Percentiles rank a stretch among this genome's conserved stretches.
Evolutionary conservation across 2,888 invertebrate species (phyloP).

Genomic region (Ceramica pisi): DNA sequence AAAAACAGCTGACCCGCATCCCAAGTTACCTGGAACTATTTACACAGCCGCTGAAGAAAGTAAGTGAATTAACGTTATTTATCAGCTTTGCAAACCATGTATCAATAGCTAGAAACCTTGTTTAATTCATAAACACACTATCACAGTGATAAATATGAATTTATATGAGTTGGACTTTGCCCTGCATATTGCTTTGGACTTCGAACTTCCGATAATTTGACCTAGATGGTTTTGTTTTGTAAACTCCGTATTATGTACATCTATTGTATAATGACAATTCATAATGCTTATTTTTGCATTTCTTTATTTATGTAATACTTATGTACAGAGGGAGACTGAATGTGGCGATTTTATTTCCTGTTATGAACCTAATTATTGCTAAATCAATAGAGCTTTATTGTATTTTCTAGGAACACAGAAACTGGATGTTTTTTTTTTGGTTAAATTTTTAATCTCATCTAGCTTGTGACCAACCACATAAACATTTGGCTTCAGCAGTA

Average conservation of each 20-base stretch:
- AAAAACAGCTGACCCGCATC: conserved; percentile 97
- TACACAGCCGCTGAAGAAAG: conserved; percentile 97
- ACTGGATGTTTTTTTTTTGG: neutral
- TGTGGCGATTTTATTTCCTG: too few relatives aligned
- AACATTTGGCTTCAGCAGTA: neutral
- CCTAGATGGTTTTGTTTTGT: conserved; percentile 53
- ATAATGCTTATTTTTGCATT: neutral
- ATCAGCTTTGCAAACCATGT: neutral
- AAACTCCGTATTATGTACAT: conserved; percentile 62
- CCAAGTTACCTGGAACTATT: conserved; percentile 97
- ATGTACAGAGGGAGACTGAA: too few relatives aligned
- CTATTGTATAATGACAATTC: neutral
- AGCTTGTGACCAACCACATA: neutral
- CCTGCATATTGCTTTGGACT: conserved; percentile 63
- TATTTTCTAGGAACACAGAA: too few relatives aligned
- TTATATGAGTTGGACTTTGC: conserved; percentile 78
- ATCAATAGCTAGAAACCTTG: neutral
- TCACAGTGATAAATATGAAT: conserved; percentile 38
- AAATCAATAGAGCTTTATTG: neutral
- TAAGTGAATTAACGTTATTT: conserved; percentile 79
- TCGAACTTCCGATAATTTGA: conserved; percentile 49
- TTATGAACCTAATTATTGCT: neutral
- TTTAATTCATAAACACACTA: conserved; percentile 52
- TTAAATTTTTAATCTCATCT: neutral
- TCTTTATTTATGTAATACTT: too few relatives aligned